Evolutionary conservation across 2,113 vertebrate species (phyloP).

Genomic region (Macaca fascicularis): DNA sequence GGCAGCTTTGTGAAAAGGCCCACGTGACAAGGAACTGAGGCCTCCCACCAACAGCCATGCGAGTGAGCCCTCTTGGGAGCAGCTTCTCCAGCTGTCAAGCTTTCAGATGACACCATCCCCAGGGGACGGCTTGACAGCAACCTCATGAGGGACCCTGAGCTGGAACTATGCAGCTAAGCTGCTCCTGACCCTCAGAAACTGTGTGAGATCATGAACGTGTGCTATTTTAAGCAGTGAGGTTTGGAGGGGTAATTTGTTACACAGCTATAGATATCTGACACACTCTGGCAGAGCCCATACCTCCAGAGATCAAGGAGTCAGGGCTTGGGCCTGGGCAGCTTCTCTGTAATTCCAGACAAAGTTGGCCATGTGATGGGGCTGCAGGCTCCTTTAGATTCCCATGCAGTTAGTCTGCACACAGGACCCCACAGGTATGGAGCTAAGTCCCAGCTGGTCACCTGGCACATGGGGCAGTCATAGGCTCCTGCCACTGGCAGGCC

Average conservation of each 20-base stretch:
- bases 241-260: neutral
- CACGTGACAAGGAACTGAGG: fast-evolving
- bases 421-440: neutral
- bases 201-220: neutral
- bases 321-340: too few species aligned
- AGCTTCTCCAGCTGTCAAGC: neutral
- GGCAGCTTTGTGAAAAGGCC: neutral
- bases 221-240: neutral
- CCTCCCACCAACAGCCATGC: neutral
- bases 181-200: neutral
- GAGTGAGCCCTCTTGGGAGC: neutral
- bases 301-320: neutral
- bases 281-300: neutral
- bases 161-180: neutral
- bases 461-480: too few species aligned
- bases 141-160: neutral
- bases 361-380: neutral
- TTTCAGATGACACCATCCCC: neutral
- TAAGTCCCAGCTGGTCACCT: too few species aligned
- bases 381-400: neutral
- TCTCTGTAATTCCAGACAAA: neutral
- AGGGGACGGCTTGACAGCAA: neutral
- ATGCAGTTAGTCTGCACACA: neutral
- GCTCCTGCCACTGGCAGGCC: neutral
- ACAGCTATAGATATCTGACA: neutral